Evolutionary conservation across 2,113 vertebrate genomes (phyloP).

Genomic region (Pycnonotus jocosus): DNA sequence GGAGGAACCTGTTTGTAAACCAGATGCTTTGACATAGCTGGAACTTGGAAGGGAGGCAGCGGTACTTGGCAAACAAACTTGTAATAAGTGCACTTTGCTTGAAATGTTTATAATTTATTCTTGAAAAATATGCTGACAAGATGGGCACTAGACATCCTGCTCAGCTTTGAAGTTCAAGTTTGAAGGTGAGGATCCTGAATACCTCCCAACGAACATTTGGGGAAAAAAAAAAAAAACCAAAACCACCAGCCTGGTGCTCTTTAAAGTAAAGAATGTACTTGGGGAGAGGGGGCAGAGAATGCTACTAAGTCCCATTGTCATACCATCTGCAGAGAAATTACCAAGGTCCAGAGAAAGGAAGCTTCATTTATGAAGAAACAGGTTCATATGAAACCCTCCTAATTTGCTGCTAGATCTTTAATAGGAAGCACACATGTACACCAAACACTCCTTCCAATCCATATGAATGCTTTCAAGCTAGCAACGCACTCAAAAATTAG

Average conservation of each 20-base stretch:
- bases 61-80: constrained; percentile 56
- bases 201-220: neutral
- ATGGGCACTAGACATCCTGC: neutral
- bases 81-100: constrained; percentile 48
- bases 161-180: constrained; percentile 43
- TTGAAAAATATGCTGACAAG: constrained; percentile 61
- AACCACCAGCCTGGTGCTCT: neutral
- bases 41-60: constrained; percentile 36
- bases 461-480: neutral
- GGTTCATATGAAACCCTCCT: neutral
- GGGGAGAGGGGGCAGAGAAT: neutral
- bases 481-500: neutral
- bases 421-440: neutral
- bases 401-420: neutral
- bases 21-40: constrained; percentile 38
- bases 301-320: neutral
- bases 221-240: neutral
- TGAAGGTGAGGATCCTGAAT: neutral
- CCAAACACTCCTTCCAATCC: neutral
- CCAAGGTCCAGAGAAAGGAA: neutral
- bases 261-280: constrained; percentile 5
- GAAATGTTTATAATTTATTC: constrained; percentile 56
- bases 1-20: constrained; percentile 61
- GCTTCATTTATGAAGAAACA: neutral
- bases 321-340: neutral